Conservation (phyloP, 2,113 vertebrate genomes). For the Delphinus delphis region DNA sequence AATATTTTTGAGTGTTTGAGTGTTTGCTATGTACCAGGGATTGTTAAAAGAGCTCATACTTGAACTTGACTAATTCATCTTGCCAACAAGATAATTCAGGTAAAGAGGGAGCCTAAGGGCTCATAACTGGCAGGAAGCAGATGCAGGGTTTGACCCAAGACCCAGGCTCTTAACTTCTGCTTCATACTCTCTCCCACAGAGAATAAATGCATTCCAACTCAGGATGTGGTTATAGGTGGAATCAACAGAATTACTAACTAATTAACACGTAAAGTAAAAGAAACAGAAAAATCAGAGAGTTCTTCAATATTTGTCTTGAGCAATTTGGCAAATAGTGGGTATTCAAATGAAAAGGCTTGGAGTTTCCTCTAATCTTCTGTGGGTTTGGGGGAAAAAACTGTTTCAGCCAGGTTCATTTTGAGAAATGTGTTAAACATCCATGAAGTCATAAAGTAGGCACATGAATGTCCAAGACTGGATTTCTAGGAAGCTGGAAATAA, state of each 20-base stretch:
- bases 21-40: background rate
- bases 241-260: background rate
- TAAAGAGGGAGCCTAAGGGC: background rate
- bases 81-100: constrained; percentile 58
- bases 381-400: background rate
- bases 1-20: background rate
- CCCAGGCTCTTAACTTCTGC: background rate
- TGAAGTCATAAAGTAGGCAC: background rate
- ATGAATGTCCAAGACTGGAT: background rate
- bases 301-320: background rate
- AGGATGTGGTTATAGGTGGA: background rate
- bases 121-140: background rate
- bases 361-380: background rate
- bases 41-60: constrained; percentile 44
- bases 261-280: background rate
- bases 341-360: background rate
- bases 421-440: background rate
- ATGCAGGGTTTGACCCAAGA: constrained; percentile 59
- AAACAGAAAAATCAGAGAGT: background rate
- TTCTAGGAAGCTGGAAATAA: background rate
- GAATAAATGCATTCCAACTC: background rate
- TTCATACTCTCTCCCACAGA: background rate
- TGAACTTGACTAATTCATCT: constrained; percentile 52
- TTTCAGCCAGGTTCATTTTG: background rate
- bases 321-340: background rate